Conservation (phyloP, 2,113 vertebrate genomes). For the Propithecus coquereli region DNA sequence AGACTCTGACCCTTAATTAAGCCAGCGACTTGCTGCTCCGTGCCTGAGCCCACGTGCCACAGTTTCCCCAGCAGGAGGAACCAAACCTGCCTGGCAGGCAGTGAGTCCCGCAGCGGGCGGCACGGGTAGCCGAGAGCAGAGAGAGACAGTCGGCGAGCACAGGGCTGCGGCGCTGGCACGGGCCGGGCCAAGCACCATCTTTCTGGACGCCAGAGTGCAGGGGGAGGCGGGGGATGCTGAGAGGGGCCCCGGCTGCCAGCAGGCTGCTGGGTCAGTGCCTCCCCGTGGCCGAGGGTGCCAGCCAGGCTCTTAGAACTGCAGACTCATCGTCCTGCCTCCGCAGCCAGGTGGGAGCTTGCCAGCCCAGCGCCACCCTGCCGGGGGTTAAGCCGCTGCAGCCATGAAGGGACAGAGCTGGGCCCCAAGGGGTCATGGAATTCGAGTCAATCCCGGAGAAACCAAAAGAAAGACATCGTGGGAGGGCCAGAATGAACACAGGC, state of each 20-base stretch:
- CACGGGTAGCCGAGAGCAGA: background rate
- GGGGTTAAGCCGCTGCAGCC: background rate
- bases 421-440: fast-evolving
- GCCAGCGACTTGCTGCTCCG: background rate
- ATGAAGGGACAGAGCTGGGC: background rate
- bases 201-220: background rate
- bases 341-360: background rate
- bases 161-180: background rate
- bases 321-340: background rate
- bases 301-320: constrained; percentile 18
- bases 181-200: background rate
- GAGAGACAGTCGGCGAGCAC: background rate
- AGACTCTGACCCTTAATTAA: background rate
- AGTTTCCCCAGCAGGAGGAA: no score
- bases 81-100: background rate
- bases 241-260: background rate
- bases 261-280: background rate
- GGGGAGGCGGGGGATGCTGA: background rate
- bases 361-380: fast-evolving
- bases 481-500: background rate
- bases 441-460: background rate
- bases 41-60: background rate
- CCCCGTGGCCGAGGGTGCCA: background rate
- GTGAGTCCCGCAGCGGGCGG: background rate
- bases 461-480: background rate